Evolutionary conservation across 2,888 invertebrate species (phyloP).

Genomic region (Dromius quadrimaculatus): DNA sequence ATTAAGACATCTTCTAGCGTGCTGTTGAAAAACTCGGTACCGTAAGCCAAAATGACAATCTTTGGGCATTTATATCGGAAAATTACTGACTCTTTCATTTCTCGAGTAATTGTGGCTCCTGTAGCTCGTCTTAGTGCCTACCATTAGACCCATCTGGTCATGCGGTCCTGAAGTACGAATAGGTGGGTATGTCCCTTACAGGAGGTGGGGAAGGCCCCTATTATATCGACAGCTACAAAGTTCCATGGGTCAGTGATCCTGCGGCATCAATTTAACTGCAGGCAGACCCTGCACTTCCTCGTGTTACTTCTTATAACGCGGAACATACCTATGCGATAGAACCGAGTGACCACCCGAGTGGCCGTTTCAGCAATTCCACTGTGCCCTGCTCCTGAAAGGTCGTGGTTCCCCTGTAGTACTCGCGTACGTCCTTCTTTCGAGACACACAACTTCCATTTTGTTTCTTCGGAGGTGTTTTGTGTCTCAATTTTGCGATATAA

Average conservation of each 20-base stretch:
- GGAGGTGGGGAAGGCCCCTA: constrained; percentile 60
- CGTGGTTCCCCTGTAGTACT: constrained; percentile 7
- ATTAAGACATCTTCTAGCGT: constrained; percentile 53
- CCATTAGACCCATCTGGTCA: constrained; percentile 57
- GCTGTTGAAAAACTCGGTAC: constrained; percentile 50
- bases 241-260: too few relatives aligned
- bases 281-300: constrained; percentile 55
- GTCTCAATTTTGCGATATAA: background rate
- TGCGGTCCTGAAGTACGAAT: constrained; percentile 58
- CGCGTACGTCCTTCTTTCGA: background rate
- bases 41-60: constrained; percentile 28
- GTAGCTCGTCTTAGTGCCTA: constrained; percentile 55
- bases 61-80: constrained; percentile 31
- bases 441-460: background rate
- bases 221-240: constrained; percentile 58
- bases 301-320: constrained; percentile 56
- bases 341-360: constrained; percentile 54
- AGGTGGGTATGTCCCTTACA: constrained; percentile 55
- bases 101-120: constrained; percentile 20
- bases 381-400: constrained; percentile 42
- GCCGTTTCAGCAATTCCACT: constrained; percentile 57
- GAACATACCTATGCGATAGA: constrained; percentile 59
- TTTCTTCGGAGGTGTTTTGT: background rate
- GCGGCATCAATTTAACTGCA: constrained; percentile 54
- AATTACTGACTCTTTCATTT: constrained; percentile 9